Base-by-base conservation (phyloP, 2,797 vertebrate genomes). In the Clarias fuscus region DNA sequence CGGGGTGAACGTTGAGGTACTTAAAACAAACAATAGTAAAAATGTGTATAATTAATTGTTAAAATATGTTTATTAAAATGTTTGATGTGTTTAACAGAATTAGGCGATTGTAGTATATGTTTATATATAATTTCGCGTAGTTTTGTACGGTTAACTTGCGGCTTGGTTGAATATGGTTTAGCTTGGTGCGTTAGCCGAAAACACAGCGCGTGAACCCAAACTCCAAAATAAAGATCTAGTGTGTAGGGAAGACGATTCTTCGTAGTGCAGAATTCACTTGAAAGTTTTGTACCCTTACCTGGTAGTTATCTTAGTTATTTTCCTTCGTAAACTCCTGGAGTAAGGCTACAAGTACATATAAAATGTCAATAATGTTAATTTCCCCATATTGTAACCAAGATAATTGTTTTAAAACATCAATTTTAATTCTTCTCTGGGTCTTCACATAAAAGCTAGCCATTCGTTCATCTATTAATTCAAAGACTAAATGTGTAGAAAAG, bases 1-100 rank as follows among this genome's bases (percentile, higher is more conserved):
- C 85, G 91, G 90, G 17, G 59, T 53, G 13, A 53, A 87, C 92
- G 91, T 87, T 62, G 82, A 84, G 80, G 75, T 81, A 85, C 76
- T 53, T 83, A 22, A 71, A 65, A 72, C n/a, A 18, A 20, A 20
- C 7, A 30, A 4, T 53, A 59, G 22, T 48, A 5, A 24, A 61
- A 15, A 18, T 0, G 3, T 48, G n/a, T 61, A 11, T 17, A 56
- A 1, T 17, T n/a, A n/a, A 2, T 0, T 14, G 27, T 37, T 11
- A 1, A 53, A 5, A 58, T 67, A 0, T 40, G 40, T 10, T 8
- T 78, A 0, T 70, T 6, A 5, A 4, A n/a, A 13, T 22, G 3
- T 48, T 5, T 40, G 13, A 40, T 30, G 8, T 22, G 6, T 13
- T n/a, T 13, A 65, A 4, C 8, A 48, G 7, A 20, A 20, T 1